These are phyloP conservation scores for Cochlearius cochlearius DNA, from an alignment of 2,113 vertebrate species.

Conservation along the genomic window DNA sequence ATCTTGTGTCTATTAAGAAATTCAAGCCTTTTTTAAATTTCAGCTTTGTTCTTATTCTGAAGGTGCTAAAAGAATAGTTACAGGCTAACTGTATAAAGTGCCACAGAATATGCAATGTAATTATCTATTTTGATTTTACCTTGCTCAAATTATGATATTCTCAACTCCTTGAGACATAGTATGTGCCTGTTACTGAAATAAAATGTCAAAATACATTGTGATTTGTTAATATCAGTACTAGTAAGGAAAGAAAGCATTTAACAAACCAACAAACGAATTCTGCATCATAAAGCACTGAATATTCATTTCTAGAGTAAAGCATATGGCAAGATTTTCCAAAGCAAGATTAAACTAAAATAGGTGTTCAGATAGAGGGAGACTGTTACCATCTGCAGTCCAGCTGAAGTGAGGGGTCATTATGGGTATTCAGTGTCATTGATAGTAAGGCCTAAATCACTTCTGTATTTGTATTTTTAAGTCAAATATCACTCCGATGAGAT, in stretches of 20 bases:
- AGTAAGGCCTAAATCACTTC: neutral
- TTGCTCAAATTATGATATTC: neutral
- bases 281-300: neutral
- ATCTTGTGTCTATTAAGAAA: neutral
- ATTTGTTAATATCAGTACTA: neutral
- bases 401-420: neutral
- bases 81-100: neutral
- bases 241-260: neutral
- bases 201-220: neutral
- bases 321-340: neutral
- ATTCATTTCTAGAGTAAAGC: neutral
- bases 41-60: neutral
- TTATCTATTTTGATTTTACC: neutral
- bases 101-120: neutral
- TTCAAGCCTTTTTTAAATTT: neutral
- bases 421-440: neutral
- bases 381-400: neutral
- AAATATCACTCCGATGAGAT: neutral
- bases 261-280: neutral
- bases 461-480: constrained; percentile 13
- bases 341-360: neutral
- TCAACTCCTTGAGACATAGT: neutral
- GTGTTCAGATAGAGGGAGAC: neutral
- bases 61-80: neutral
- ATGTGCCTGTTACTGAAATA: neutral